Evolutionary conservation across 2,888 invertebrate species (phyloP).

Genomic region (Pristionchus fissidentatus): DNA sequence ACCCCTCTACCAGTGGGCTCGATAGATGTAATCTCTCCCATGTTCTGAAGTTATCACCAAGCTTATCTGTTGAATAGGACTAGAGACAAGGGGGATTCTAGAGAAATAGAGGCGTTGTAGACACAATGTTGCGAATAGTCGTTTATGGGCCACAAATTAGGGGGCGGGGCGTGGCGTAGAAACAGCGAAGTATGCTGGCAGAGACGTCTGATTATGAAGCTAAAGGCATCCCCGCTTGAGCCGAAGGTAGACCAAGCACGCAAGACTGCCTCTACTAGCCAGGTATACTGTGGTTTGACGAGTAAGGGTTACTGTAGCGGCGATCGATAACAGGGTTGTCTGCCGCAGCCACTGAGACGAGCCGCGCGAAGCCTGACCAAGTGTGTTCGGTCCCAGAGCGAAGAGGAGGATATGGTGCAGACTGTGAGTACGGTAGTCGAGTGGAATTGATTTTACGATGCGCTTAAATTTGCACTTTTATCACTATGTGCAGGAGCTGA

Average conservation of each 20-base stretch:
- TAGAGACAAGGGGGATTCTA: not conserved
- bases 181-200: not conserved
- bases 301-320: not conserved
- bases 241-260: not conserved
- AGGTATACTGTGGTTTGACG: constrained; percentile 19
- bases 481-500: no score
- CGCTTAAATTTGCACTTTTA: no score
- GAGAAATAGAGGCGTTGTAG: not conserved
- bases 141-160: not conserved
- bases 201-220: constrained; percentile 8
- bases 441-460: no score
- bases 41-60: no score
- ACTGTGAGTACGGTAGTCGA: not conserved
- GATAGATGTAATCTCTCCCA: not conserved
- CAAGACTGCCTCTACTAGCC: no score
- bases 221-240: not conserved
- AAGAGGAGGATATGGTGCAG: constrained; percentile 15
- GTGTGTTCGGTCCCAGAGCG: constrained; percentile 23
- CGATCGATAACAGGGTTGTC: constrained; percentile 7
- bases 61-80: not conserved
- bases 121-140: constrained; percentile 31
- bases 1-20: not conserved
- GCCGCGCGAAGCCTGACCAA: constrained; percentile 24
- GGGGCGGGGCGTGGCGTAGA: not conserved
- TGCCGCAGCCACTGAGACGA: constrained; percentile 9